Evolutionary conservation across 2,888 invertebrate species (phyloP), one percentile per base, ranked within the genome.

Genomic region (Noctua pronuba): DNA sequence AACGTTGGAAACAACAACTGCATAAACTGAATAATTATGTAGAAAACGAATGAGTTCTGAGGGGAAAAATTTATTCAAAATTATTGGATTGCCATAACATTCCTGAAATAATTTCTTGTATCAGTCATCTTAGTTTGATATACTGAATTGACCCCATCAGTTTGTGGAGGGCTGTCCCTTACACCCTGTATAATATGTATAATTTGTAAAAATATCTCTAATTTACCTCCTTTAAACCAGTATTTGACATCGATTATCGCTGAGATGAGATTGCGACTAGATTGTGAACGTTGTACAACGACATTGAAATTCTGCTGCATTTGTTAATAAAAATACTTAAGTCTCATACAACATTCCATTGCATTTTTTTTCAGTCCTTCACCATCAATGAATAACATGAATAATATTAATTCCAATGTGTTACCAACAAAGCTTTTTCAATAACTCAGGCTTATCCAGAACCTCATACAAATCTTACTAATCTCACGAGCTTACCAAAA

Each of bases 401-500:
- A 31, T 60, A 3, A 31, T 60, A 31, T 62, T 31, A 21, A 66
- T 41, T 73, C 35, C 18, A 64, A 38, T 44, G 28, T 68, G 8
- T 64, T 38, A 38, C 46, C 35, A 41, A 35, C 3, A 58, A 67
- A 72, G 31, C 49, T 41, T 67, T 75, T 73, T 64, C 60, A 83
- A 86, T 85, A 65, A 71, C 67, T 86, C 73, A 74, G 58, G 80
- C 72, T 79, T 84, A 73, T 44, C 60, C 41, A 46, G 64, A 80
- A 73, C 77, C 58, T 52, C 28, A 46, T 60, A 77, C 77, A 83
- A 78, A 69, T 55, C 38, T 69, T 7, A 58, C 58, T 85, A 77
- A 75, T 77, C 67, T 68, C n/a, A 65, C 10, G 41, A 64, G 74
- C 69, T 87, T 88, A 89, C 84, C 83, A 86, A 87, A 85, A 77